Evolutionary conservation across 2,113 vertebrate species (phyloP).

Genomic region (Melanerpes formicivorus): DNA sequence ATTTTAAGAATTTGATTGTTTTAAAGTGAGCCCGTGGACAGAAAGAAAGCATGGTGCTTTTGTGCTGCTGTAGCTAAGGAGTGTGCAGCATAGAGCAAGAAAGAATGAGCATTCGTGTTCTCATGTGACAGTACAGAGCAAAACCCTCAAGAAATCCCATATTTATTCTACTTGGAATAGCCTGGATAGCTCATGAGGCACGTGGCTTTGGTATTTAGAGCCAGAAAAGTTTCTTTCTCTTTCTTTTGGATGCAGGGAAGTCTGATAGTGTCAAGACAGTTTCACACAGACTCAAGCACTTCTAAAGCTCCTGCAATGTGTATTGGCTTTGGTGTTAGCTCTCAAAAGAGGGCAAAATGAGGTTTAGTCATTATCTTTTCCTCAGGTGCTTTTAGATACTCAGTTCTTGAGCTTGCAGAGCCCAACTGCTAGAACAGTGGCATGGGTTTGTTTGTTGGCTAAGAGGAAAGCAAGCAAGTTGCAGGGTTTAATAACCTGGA

Average conservation of each 20-base stretch:
- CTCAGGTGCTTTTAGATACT: background rate
- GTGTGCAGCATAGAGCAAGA: background rate
- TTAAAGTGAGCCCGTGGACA: background rate
- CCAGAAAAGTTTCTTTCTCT: background rate
- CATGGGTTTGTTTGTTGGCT: background rate
- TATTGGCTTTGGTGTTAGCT: background rate
- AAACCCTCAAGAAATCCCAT: fast-evolving
- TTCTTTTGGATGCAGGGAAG: background rate
- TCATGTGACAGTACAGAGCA: fast-evolving
- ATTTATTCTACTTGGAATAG: background rate
- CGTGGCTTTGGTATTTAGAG: background rate
- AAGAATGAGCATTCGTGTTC: background rate
- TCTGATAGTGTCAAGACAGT: background rate
- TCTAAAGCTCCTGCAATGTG: background rate
- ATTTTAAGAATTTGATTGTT: background rate
- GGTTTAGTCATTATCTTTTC: background rate
- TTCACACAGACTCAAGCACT: background rate
- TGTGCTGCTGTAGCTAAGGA: background rate
- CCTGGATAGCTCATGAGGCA: background rate
- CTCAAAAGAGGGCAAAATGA: background rate
- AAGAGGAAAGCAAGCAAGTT: background rate
- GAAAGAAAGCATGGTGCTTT: background rate
- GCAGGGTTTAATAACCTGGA: background rate
- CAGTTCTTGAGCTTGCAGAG: background rate
- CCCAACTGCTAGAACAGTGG: fast-evolving